A percentile compares a stretch with the other conserved stretches of the same genome.
Conservation (phyloP, 2,888 invertebrate genomes). For the Chrysodeixis includens region DNA sequence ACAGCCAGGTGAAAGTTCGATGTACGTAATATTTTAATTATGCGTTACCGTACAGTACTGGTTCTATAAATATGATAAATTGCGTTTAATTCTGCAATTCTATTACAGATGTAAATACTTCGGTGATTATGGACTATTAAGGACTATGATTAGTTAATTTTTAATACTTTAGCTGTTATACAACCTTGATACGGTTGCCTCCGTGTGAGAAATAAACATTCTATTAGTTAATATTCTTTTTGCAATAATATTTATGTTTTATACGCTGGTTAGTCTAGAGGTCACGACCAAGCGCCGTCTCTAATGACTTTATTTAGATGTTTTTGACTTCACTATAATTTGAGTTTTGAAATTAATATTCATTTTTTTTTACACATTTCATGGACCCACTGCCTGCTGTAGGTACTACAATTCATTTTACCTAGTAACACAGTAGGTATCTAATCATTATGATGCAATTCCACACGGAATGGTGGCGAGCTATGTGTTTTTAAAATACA, state of each 20-base stretch:
- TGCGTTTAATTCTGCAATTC: constrained; percentile 61
- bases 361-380: too few species aligned
- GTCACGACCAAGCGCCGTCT: background rate
- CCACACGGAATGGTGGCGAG: too few species aligned
- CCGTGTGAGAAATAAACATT: constrained; percentile 17
- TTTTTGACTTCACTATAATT: background rate
- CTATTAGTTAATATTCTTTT: background rate
- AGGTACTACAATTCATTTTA: too few species aligned
- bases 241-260: constrained; percentile 8
- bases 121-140: constrained; percentile 23
- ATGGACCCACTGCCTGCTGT: too few species aligned
- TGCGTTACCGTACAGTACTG: constrained; percentile 62
- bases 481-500: too few species aligned
- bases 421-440: too few species aligned
- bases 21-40: constrained; percentile 54
- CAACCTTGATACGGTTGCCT: constrained; percentile 36
- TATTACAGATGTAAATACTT: constrained; percentile 50
- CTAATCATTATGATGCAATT: too few species aligned
- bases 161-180: constrained; percentile 9
- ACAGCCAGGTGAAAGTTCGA: constrained; percentile 61
- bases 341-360: background rate
- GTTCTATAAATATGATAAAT: constrained; percentile 66
- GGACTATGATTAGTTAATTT: constrained; percentile 9
- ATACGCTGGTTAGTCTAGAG: constrained; percentile 4
- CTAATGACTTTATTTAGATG: too few species aligned